Percentiles rank a stretch among this genome's conserved stretches.
Conservation (phyloP, 2,888 invertebrate species). For the Orchesella flavescens region DNA sequence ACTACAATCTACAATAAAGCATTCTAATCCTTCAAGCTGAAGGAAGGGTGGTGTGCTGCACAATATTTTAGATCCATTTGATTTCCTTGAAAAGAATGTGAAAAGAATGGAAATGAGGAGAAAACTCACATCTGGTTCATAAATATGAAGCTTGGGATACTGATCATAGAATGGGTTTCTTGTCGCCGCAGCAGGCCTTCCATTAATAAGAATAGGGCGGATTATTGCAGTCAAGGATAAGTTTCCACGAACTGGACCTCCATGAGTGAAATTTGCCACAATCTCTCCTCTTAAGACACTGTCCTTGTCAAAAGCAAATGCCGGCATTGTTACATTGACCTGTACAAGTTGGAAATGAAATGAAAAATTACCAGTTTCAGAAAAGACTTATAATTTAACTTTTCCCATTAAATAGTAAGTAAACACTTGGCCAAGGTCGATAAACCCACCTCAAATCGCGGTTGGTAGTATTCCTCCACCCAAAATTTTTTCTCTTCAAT, state of each 20-base stretch:
- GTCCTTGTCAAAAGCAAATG: slow-evolving; percentile 92
- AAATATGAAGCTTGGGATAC: slow-evolving; percentile 40
- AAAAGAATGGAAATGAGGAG: slow-evolving; percentile 7
- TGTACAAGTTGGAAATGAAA: neutral
- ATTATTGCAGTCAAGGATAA: slow-evolving; percentile 88
- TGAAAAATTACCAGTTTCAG: slow-evolving; percentile 13
- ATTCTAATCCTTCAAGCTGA: neutral
- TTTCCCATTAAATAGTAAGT: slow-evolving; percentile 28
- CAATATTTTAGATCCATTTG: neutral
- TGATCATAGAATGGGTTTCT: slow-evolving; percentile 40
- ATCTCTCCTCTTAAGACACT: slow-evolving; percentile 87
- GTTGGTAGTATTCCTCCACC: slow-evolving; percentile 96
- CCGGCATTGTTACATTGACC: slow-evolving; percentile 95
- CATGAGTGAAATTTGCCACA: slow-evolving; percentile 96
- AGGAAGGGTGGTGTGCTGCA: neutral
- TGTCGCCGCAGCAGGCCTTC: slow-evolving; percentile 28
- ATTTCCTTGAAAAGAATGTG: neutral
- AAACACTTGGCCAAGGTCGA: too few species aligned
- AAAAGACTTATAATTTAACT: slow-evolving; percentile 33
- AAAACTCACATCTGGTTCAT: slow-evolving; percentile 49
- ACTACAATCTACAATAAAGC: neutral
- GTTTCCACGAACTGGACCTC: slow-evolving; percentile 91
- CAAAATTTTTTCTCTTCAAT: slow-evolving; percentile 88
- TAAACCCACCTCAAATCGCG: slow-evolving; percentile 85
- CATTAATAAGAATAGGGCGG: slow-evolving; percentile 77